These are phyloP conservation scores for Pempheris klunzingeri DNA, from an alignment of 2,797 vertebrate species.

Conservation along the genomic window DNA sequence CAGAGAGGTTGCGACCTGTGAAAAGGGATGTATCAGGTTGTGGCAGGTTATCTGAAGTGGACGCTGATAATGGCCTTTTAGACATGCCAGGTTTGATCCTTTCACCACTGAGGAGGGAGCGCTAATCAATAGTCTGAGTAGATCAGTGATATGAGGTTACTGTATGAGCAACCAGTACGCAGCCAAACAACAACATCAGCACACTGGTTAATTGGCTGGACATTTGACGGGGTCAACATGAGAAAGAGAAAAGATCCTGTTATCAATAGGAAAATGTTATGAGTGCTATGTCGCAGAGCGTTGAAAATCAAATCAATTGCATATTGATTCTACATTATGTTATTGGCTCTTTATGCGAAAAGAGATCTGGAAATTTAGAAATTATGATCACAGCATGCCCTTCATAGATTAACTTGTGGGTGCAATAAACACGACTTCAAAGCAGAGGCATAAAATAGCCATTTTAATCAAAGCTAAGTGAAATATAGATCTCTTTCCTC, in stretches of 20 bases:
- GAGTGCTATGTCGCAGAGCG: conserved; percentile 3
- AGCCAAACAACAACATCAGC: conserved; percentile 67
- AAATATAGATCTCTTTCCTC: conserved; percentile 70
- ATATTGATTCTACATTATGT: conserved; percentile 61
- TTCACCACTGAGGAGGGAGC: conserved; percentile 71
- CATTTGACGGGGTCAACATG: conserved; percentile 74
- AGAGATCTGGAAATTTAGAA: conserved; percentile 35
- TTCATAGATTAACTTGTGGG: conserved; percentile 52
- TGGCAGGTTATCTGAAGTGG: conserved; percentile 86
- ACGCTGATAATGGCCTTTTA: conserved; percentile 87
- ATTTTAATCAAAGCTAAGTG: conserved; percentile 75
- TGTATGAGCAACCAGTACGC: conserved; percentile 75
- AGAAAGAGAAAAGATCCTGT: conserved; percentile 59
- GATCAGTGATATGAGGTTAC: conserved; percentile 85
- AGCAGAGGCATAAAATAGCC: conserved; percentile 54
- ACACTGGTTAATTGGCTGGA: conserved; percentile 80
- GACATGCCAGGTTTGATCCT: conserved; percentile 85
- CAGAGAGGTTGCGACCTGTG: conserved; percentile 80
- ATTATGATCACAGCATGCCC: conserved; percentile 60
- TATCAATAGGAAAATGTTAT: conserved; percentile 69
- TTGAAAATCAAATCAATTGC: conserved; percentile 52
- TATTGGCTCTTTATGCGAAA: conserved; percentile 38
- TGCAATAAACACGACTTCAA: conserved; percentile 63
- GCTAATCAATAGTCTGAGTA: conserved; percentile 85
- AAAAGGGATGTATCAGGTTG: conserved; percentile 82